Evolutionary conservation across 2,113 vertebrate genomes (phyloP).

Genomic region (Mobula hypostoma): DNA sequence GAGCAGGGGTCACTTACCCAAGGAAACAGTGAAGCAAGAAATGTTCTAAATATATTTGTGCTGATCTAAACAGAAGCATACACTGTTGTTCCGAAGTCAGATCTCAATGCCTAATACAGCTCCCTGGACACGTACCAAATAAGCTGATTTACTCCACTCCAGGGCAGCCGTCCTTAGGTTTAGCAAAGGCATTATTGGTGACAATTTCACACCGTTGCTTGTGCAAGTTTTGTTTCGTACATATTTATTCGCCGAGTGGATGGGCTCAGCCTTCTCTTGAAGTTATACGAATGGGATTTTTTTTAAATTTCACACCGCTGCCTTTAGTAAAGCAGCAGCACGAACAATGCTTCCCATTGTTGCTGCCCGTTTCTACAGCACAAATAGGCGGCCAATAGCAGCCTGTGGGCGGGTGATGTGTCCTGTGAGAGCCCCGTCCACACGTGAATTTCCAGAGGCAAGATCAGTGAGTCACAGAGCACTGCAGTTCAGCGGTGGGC

Average conservation of each 20-base stretch:
- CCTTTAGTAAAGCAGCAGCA: background rate
- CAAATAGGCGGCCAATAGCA: background rate
- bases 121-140: background rate
- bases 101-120: background rate
- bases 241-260: background rate
- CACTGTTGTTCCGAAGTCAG: background rate
- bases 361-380: background rate
- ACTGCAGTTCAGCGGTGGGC: too few species aligned
- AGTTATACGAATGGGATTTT: background rate
- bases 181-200: background rate
- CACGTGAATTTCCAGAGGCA: background rate
- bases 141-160: background rate
- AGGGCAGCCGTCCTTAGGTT: background rate
- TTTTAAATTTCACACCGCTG: background rate
- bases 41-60: background rate
- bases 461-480: background rate
- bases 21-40: background rate
- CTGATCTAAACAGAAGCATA: background rate
- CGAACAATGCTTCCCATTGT: background rate
- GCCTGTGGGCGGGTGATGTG: background rate
- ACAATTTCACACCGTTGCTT: background rate
- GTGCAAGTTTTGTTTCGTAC: background rate
- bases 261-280: background rate
- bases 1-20: slow-evolving; percentile 1
- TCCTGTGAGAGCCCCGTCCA: background rate